Base-by-base conservation (phyloP, 2,797 vertebrate species). In the Sebastes flavidus region DNA sequence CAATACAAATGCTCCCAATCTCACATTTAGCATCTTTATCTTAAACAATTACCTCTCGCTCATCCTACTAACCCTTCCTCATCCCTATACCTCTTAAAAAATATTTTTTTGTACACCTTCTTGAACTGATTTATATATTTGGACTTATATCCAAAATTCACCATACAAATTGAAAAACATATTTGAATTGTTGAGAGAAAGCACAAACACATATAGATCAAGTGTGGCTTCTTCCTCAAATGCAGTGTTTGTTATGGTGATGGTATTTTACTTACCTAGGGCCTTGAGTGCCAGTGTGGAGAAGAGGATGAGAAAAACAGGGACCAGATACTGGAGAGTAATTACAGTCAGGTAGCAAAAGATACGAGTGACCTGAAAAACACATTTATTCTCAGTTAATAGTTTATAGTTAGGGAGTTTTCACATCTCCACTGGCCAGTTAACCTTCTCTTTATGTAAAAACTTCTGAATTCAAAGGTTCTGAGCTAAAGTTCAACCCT, bases 281-380 rank as follows among this genome's bases (percentile, higher is more conserved):
- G 96, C 94, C 75, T 99, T 99, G 38, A 99, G 96, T 8, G 98
- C 93, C 56, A 99, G 91, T 0, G 97, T 94, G 67, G 96, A 97
- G 89, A 98, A 97, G 32, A 99, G 95, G 27, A 96, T 96, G 52
- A 99, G 96, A 46, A 99, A 87, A 74, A 97, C 8, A 0, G 98
- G 98, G 6, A 97, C 92, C 92, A 99, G 86, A 91, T 99, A 99
- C 91, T 99, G 98, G 77, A 99, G 93, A 12, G 96, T 97, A 74
- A 99, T 96, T 36, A 99, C 97, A 0, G 97, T 94, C 87, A 99
- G 92, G 78, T 99, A 99, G 91, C 97, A 99, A 91, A 97, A 99
- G 78, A 99, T 96, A 42, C 97, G 95, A 0, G 97, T 96, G 75
- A 99, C 95, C 98, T 99, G 93, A 0, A n/a, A 58, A 0, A 78